phyloP scores from a whole-genome alignment of 2,113 vertebrate species.

The Oryzias melastigma region DNA sequence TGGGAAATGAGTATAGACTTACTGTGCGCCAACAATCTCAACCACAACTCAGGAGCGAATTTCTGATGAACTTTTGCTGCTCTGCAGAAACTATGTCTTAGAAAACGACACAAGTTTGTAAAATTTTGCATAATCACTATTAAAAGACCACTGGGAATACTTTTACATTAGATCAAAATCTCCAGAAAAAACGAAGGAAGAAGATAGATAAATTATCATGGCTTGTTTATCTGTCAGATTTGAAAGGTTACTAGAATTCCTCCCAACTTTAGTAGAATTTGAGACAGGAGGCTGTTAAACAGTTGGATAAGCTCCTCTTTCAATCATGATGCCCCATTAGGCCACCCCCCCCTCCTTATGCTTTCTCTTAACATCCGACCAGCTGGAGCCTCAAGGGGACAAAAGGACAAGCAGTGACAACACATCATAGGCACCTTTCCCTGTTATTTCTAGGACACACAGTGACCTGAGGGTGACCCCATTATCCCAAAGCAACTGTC shows the following conservation, averaged over 20 bases:
- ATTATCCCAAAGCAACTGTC: conserved; percentile 5
- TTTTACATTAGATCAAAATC: no score
- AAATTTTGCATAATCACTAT: no score
- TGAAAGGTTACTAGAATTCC: not conserved
- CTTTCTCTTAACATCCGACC: conserved; percentile 50
- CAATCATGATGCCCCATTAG: conserved; percentile 17
- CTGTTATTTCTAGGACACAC: conserved; percentile 64
- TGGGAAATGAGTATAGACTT: no score
- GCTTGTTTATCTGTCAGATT: not conserved
- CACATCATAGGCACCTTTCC: conserved; percentile 52
- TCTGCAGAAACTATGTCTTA: no score
- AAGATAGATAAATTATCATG: no score
- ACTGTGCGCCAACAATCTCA: no score
- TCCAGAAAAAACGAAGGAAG: no score
- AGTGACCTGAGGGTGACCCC: conserved; percentile 33
- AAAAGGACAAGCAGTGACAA: conserved; percentile 49
- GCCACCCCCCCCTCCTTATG: conserved; percentile 22
- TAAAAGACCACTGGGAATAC: no score
- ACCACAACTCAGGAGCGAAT: no score
- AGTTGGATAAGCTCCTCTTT: conserved; percentile 9
- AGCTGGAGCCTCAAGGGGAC: conserved; percentile 33
- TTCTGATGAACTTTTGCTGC: no score
- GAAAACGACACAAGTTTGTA: no score
- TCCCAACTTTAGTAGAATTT: not conserved
- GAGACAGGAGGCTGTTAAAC: not conserved